Conservation (phyloP, 1,140 invertebrate species). For the Heliconius eleuchia region DNA sequence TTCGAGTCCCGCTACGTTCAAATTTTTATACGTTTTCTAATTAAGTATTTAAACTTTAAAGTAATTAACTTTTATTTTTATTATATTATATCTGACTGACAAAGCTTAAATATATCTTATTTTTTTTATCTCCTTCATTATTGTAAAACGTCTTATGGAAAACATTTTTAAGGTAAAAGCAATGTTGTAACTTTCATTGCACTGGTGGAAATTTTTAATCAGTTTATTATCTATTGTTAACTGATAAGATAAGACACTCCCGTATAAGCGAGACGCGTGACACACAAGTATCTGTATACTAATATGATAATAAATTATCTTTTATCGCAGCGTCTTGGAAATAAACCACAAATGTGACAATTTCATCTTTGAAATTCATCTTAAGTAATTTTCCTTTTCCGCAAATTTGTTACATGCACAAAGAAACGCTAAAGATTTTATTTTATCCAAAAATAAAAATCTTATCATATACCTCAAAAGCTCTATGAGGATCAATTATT, state of each 20-base stretch:
- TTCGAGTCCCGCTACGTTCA: too few relatives aligned
- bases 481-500: background rate
- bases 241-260: slow-evolving; percentile 72
- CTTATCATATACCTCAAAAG: background rate
- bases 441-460: background rate
- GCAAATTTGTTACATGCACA: background rate
- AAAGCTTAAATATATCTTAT: background rate
- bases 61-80: too few relatives aligned
- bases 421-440: background rate
- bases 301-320: slow-evolving; percentile 55
- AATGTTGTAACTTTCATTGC: slow-evolving; percentile 31
- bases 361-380: slow-evolving; percentile 18
- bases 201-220: slow-evolving; percentile 68
- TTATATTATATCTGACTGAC: too few relatives aligned
- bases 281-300: slow-evolving; percentile 58
- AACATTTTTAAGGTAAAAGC: slow-evolving; percentile 2
- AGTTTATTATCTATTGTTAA: slow-evolving; percentile 57
- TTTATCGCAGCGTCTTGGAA: slow-evolving; percentile 57
- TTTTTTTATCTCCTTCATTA: background rate
- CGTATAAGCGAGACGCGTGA: slow-evolving; percentile 57
- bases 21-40: too few relatives aligned
- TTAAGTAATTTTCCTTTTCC: slow-evolving; percentile 11
- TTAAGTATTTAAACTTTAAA: too few relatives aligned
- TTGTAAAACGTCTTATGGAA: background rate
- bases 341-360: slow-evolving; percentile 47